phyloP scores from a whole-genome alignment of 2,113 vertebrate genomes.

The Coptodon rendalli region DNA sequence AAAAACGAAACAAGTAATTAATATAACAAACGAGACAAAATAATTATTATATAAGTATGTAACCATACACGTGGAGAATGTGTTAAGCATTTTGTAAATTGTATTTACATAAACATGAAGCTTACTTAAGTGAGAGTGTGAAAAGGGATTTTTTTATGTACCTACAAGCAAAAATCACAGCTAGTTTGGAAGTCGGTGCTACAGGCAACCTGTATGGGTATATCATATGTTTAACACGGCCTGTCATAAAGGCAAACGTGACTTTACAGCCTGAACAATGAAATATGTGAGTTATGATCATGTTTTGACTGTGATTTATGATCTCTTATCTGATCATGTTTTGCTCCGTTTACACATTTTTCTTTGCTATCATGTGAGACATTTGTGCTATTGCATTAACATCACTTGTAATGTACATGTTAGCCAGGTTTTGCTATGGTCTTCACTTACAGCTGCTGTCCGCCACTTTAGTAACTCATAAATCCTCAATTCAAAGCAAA shows the following conservation, averaged over 20 bases:
- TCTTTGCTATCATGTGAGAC: neutral
- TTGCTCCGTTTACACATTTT: neutral
- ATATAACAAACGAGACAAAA: neutral
- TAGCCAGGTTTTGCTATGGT: neutral
- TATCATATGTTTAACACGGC: neutral
- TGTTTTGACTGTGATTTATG: neutral
- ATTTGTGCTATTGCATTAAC: neutral
- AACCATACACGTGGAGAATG: neutral
- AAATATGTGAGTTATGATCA: neutral
- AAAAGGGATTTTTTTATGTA: neutral
- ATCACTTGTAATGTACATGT: neutral
- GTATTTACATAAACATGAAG: neutral
- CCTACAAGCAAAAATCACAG: neutral
- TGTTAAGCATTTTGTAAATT: neutral
- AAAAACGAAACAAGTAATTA: neutral
- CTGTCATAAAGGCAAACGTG: neutral
- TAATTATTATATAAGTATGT: neutral
- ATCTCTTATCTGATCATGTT: neutral
- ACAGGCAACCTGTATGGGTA: neutral
- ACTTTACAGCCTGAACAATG: neutral
- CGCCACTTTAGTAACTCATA: neutral
- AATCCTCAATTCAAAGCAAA: neutral
- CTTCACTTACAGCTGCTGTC: neutral
- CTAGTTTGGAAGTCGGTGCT: neutral
- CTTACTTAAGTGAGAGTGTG: neutral